Conservation (phyloP, 1,140 invertebrate genomes). For the Brachionus rotundiformis region DNA sequence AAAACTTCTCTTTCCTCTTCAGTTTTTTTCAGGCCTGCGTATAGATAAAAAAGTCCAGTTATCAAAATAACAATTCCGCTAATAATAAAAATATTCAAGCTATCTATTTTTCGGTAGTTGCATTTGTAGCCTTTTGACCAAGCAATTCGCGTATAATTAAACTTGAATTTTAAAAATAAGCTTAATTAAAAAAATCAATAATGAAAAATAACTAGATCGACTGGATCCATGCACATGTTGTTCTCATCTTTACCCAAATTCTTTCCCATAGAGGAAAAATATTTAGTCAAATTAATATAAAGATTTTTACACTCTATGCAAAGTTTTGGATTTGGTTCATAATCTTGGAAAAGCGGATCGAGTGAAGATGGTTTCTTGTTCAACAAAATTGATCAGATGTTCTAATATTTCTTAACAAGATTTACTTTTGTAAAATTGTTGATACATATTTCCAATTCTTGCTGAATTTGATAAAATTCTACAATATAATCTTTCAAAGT, state of each 20-base stretch:
- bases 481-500: constrained; percentile 1
- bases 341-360: constrained; percentile 47
- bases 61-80: background rate
- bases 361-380: constrained; percentile 19
- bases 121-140: constrained; percentile 51
- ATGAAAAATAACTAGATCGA: constrained; percentile 24
- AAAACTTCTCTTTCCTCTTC: constrained; percentile 7
- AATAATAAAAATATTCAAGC: constrained; percentile 36
- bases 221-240: constrained; percentile 47
- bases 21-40: background rate
- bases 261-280: background rate
- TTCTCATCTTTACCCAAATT: constrained; percentile 5
- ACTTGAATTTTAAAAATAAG: constrained; percentile 35
- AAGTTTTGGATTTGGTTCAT: background rate
- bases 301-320: constrained; percentile 1
- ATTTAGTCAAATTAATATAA: constrained; percentile 32
- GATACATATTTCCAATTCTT: constrained; percentile 42
- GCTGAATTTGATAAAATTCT: constrained; percentile 37
- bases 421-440: constrained; percentile 18
- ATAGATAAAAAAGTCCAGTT: background rate
- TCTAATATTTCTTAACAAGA: too few relatives aligned
- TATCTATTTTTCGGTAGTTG: constrained; percentile 46
- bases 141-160: constrained; percentile 50
- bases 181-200: background rate
- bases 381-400: background rate